A percentile compares a stretch with the other conserved stretches of the same genome.
These are phyloP conservation scores for Tiliacea citrago DNA, from an alignment of 2,888 invertebrate species.

Conservation along the genomic window DNA sequence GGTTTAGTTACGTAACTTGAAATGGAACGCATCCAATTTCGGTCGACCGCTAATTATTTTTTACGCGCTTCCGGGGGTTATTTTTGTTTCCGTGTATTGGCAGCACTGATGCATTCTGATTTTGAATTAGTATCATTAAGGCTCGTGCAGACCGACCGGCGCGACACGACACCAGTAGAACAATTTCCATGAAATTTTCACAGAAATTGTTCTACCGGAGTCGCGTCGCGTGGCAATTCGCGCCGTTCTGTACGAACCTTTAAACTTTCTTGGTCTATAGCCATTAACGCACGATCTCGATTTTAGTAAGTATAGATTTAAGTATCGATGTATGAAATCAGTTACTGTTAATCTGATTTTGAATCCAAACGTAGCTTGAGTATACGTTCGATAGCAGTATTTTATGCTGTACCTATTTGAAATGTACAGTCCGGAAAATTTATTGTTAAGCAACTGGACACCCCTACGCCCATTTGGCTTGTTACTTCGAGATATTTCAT, in stretches of 20 bases:
- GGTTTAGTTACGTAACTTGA: constrained; percentile 51
- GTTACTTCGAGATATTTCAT: too few species aligned
- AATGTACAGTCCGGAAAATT: neutral
- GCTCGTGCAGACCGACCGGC: too few species aligned
- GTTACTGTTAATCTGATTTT: neutral
- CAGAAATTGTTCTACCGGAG: too few species aligned
- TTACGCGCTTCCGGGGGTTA: constrained; percentile 54
- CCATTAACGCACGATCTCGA: neutral
- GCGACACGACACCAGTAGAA: too few species aligned
- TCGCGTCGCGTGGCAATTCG: too few species aligned
- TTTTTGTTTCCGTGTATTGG: constrained; percentile 50
- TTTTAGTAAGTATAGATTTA: neutral
- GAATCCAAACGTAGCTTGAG: neutral
- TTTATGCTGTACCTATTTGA: neutral
- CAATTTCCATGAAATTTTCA: too few species aligned
- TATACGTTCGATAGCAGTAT: neutral
- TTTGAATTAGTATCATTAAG: constrained; percentile 27
- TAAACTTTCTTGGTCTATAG: neutral
- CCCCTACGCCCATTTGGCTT: too few species aligned
- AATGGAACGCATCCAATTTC: constrained; percentile 63
- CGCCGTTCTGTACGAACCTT: too few species aligned
- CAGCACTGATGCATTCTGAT: constrained; percentile 25
- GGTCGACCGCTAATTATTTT: constrained; percentile 53
- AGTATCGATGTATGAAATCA: neutral
- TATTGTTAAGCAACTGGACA: too few species aligned